These are phyloP conservation scores for Bucco capensis DNA, from an alignment of 2,113 vertebrate genomes.

Conservation along the genomic window DNA sequence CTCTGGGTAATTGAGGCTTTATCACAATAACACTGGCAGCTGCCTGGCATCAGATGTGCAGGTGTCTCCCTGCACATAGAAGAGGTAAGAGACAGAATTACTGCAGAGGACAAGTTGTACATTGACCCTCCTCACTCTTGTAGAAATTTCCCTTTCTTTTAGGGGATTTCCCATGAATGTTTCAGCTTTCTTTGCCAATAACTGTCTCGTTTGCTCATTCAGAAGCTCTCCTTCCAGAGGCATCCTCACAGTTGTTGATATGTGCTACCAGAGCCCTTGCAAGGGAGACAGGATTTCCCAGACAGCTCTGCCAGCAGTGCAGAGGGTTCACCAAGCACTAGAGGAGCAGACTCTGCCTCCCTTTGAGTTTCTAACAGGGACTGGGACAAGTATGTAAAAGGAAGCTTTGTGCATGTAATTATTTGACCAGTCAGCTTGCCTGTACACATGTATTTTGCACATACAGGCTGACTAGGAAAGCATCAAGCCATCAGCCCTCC, in stretches of 20 bases:
- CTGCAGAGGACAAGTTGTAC: neutral
- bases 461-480: neutral
- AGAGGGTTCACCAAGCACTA: neutral
- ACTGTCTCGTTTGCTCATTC: neutral
- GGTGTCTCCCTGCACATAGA: neutral
- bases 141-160: neutral
- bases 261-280: neutral
- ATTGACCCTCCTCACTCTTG: neutral
- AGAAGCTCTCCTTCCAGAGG: neutral
- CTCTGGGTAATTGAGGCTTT: neutral
- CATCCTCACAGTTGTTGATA: neutral
- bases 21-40: neutral
- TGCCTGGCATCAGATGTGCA: rapidly evolving
- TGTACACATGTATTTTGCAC: neutral
- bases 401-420: neutral
- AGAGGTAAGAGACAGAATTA: neutral
- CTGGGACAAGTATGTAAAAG: neutral
- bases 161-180: neutral
- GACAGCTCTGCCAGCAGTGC: neutral
- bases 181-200: neutral
- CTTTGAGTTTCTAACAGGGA: rapidly evolving
- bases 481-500: neutral
- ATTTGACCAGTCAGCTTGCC: neutral
- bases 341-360: neutral
- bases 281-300: neutral